Evolutionary conservation across 1,140 invertebrate genomes (phyloP).

Genomic region (Manduca sexta): DNA sequence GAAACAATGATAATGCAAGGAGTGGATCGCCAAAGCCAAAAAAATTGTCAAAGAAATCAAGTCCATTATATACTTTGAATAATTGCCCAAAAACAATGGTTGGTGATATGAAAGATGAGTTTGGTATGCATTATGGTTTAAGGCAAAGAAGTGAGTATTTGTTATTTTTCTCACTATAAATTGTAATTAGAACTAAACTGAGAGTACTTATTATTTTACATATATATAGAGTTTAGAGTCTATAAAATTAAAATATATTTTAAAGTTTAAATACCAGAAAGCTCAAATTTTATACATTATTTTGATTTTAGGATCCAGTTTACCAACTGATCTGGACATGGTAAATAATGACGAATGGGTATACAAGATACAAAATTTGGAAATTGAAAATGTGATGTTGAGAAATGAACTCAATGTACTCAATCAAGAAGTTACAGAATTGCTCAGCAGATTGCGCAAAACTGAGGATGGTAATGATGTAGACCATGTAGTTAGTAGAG

Average conservation of each 20-base stretch:
- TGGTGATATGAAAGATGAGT: conserved; percentile 26
- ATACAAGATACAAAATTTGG: conserved; percentile 65
- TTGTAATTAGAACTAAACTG: no score
- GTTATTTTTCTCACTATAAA: no score
- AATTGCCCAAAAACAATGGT: conserved; percentile 37
- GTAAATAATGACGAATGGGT: conserved; percentile 41
- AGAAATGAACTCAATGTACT: conserved; percentile 69
- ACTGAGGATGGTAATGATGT: conserved; percentile 55
- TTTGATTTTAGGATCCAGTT: conserved; percentile 39
- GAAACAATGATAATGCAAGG: conserved; percentile 18
- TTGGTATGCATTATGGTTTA: conserved; percentile 29
- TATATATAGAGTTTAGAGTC: no score
- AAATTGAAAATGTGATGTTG: conserved; percentile 71
- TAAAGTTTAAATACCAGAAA: no score
- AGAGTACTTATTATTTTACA: no score
- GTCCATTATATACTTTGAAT: conserved; percentile 30
- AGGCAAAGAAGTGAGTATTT: conserved; percentile 44
- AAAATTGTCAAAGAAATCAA: conserved; percentile 24
- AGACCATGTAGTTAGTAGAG: conserved; percentile 6
- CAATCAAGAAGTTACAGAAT: conserved; percentile 51
- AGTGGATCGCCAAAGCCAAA: conserved; percentile 17
- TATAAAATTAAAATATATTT: no score
- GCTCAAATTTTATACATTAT: background rate
- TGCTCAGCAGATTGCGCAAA: conserved; percentile 43
- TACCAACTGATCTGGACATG: conserved; percentile 47